These are phyloP conservation scores for Ispidina picta DNA, from an alignment of 2,797 vertebrate genomes.

Conservation along the genomic window DNA sequence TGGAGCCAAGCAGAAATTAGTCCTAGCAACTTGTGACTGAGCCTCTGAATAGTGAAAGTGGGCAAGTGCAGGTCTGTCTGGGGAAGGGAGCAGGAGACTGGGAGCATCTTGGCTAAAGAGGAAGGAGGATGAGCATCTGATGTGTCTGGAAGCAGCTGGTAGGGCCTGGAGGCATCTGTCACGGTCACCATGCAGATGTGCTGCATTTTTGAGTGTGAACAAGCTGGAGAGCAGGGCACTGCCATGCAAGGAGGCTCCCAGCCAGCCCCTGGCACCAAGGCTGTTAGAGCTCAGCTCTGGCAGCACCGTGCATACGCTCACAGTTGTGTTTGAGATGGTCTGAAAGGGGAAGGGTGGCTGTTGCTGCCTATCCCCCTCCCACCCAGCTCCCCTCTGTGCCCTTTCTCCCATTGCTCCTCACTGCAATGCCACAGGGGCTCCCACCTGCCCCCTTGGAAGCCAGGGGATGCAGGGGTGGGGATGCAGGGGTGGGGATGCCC, in stretches of 20 bases:
- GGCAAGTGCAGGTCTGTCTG: background rate
- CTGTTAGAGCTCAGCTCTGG: background rate
- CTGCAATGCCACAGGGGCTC: accelerated
- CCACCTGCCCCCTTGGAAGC: background rate
- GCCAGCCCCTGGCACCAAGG: background rate
- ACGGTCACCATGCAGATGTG: background rate
- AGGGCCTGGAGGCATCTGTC: slow-evolving; percentile 4
- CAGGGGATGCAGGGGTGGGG: background rate
- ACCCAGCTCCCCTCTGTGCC: background rate
- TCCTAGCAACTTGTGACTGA: background rate
- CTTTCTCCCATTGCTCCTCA: background rate
- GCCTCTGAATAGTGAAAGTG: background rate
- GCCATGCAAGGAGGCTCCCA: background rate
- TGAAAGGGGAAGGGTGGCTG: background rate
- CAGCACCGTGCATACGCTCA: background rate
- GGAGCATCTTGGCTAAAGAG: background rate
- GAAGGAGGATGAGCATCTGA: background rate
- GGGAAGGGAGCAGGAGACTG: background rate
- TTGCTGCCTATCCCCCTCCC: background rate
- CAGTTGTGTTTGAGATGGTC: background rate
- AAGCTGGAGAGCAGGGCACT: background rate
- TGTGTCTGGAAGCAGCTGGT: background rate
- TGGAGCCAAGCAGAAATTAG: background rate
- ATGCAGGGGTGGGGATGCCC: background rate
- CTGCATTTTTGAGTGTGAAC: background rate